These are phyloP conservation scores for Ceyx erithaca DNA, from an alignment of 2,797 vertebrate species.

Conservation along the genomic window DNA sequence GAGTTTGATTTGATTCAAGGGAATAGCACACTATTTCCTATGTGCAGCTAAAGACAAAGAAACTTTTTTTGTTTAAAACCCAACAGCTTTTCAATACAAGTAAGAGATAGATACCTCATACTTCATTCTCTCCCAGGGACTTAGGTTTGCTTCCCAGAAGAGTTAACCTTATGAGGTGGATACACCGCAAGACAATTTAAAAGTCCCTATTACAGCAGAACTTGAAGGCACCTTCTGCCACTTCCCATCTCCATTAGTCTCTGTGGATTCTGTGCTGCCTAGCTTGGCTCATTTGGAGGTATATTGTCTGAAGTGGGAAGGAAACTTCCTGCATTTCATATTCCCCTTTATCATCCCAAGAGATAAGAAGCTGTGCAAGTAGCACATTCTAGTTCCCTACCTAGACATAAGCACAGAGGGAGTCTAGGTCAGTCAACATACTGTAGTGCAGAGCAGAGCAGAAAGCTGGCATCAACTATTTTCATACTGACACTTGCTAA, in stretches of 20 bases:
- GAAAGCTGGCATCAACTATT: neutral
- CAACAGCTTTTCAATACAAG: neutral
- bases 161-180: neutral
- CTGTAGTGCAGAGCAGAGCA: neutral
- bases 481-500: neutral
- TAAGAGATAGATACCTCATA: neutral
- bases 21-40: neutral
- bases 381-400: neutral
- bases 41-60: neutral
- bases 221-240: neutral
- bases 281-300: neutral
- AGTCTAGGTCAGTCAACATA: neutral
- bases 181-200: neutral
- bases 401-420: neutral
- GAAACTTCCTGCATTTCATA: neutral
- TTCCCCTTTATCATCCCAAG: neutral
- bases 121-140: neutral
- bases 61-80: neutral
- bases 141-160: neutral
- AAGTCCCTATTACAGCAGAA: neutral
- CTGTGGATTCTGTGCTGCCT: neutral
- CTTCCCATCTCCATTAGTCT: neutral
- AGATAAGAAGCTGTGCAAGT: neutral
- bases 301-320: neutral
- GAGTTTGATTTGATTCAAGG: neutral